Base-by-base conservation (phyloP, 2,797 vertebrate genomes). In the Meda fulgida region DNA sequence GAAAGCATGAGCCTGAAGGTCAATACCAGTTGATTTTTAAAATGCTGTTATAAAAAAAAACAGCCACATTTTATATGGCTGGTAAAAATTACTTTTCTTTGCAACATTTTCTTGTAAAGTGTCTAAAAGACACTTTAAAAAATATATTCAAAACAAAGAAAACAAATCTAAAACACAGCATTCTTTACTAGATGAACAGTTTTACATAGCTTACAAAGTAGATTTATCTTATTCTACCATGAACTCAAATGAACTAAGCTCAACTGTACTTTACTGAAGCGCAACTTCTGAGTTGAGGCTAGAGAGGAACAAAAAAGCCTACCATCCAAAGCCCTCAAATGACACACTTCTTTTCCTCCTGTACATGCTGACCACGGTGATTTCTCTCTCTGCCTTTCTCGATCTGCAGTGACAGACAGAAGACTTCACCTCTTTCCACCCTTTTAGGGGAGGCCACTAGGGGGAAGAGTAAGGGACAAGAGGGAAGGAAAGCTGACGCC, bases 301-400 rank as follows among this genome's bases (percentile, higher is more conserved):
- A 31, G 38, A 86, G 19, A 26, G 40, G 46, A 81, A 43, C 23
- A 88, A 90, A 85, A 90, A 87, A 6, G 16, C 97, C 88, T 96
- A 98, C 98, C 98, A 97, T 94, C 97, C 97, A 1, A 96, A 98
- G 88, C 97, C 98, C 78, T 97, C 97, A 86, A 99, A 99, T 67
- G 98, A 98, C 90, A 98, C 93, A 16, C 98, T 99, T 93, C 98
- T 96, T 89, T 96, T 98, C 83, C 97, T 96, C 88, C 96, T 95
- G 92, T 96, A 95, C 98, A 99, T 99, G 91, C 83, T 93, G 87
- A 78, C 78, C 31, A 26, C 5, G 1, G 18, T 53, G 23, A 63
- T 70, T 31, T 80, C 78, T 84, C 60, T 29, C 29, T 81, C 53
- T 63, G 23, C 21, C 55, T 40, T 83, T 88, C 85, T 88, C 87